Base-by-base conservation (phyloP, 2,113 vertebrate genomes). In the Trichechus manatus region DNA sequence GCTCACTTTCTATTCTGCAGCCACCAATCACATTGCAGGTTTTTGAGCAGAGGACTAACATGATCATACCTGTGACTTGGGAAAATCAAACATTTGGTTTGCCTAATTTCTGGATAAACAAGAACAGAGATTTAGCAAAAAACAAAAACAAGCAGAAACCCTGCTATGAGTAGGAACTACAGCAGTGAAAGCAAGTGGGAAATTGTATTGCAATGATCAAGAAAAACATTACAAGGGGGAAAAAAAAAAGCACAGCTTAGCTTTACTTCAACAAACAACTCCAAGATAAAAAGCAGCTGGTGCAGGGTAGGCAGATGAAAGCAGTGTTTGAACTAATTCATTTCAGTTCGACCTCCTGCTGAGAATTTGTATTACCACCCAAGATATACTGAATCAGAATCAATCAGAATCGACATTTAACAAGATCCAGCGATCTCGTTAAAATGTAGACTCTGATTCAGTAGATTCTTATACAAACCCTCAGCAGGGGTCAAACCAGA, bases 91-190 rank as follows among this genome's bases (percentile, higher is more conserved):
- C 13, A 75, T 64, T 13, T 83, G 47, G 77, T 64, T 85, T 94
- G 27, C 44, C 78, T 87, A 63, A 20, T 78, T 93, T 93, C 83
- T 81, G 20, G 61, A 86, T 27, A 82, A 84, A 66, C 25, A 93
- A 61, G 33, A 75, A 72, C 33, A 83, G 39, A 94, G 70, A 93
- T 72, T 96, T 84, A 80, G 53, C 66, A 53, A 0, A 15, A 84
- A 88, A 77, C 82, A 86, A 84, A 89, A 23, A 87, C 20, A 23
- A 50, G 87, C 20, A 23, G 39, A 95, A 89, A 74, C 44, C 50
- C 44, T 68, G 23, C 63, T 42, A 1, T 17, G 68, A 81, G 89
- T 47, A 39, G 75, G 47, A 84, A 93, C 33, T 25, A 53, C 4
- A 70, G 27, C 72, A 78, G 47, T 25, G 59, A 89, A 94, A 94